Evolutionary conservation across 1,140 invertebrate species (phyloP).

Genomic region (Drosophila bipectinata): DNA sequence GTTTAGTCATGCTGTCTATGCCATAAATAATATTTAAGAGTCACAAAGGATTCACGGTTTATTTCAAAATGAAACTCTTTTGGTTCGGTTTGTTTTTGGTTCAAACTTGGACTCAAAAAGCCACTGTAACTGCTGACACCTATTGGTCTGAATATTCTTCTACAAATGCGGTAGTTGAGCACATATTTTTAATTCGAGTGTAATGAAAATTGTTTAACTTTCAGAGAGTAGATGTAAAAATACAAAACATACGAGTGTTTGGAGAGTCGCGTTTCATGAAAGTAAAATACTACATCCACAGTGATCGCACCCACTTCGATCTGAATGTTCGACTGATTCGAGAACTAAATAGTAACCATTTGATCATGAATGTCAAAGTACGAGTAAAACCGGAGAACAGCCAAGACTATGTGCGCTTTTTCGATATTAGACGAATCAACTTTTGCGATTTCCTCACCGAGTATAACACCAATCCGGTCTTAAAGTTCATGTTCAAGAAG

Average conservation of each 20-base stretch:
- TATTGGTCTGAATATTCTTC: background rate
- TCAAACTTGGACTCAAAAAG: background rate
- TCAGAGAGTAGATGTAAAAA: slow-evolving; percentile 17
- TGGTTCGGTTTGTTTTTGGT: slow-evolving; percentile 25
- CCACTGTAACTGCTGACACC: background rate
- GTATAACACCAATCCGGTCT: slow-evolving; percentile 25
- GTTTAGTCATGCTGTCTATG: background rate
- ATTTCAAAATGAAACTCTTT: slow-evolving; percentile 31
- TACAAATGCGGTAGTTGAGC: slow-evolving; percentile 2
- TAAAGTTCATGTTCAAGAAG: slow-evolving; percentile 34
- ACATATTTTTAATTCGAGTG: background rate
- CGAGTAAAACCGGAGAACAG: slow-evolving; percentile 11
- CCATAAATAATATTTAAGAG: background rate
- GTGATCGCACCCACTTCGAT: slow-evolving; percentile 36
- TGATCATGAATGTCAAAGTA: slow-evolving; percentile 43
- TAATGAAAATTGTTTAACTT: background rate
- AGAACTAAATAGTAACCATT: slow-evolving; percentile 43
- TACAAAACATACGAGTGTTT: slow-evolving; percentile 25
- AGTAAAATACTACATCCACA: slow-evolving; percentile 15
- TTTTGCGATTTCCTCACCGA: slow-evolving; percentile 49
- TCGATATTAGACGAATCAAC: slow-evolving; percentile 35
- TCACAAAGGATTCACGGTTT: slow-evolving; percentile 2
- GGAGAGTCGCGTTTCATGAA: slow-evolving; percentile 33
- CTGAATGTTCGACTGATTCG: slow-evolving; percentile 20
- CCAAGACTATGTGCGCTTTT: slow-evolving; percentile 9